A percentile compares a stretch with the other conserved stretches of the same genome.
These are phyloP conservation scores for Phaedon cochleariae DNA, from an alignment of 2,888 invertebrate species.

Conservation along the genomic window DNA sequence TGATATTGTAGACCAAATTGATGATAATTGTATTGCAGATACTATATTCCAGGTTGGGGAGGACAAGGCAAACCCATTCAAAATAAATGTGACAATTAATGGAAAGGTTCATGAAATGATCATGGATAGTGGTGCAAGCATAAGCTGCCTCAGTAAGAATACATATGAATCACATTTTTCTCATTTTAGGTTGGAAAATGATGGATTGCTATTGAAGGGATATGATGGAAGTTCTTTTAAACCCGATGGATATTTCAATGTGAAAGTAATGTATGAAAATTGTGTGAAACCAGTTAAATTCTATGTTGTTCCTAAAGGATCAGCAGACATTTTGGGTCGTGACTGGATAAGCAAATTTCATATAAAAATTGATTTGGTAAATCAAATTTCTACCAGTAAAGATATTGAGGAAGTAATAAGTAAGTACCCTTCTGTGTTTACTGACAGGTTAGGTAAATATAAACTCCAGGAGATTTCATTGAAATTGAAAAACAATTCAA, in stretches of 20 bases:
- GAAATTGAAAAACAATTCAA: no score
- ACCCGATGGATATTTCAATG: conserved; percentile 14
- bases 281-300: neutral
- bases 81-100: conserved; percentile 3
- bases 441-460: neutral
- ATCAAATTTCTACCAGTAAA: neutral
- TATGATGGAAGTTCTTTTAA: conserved; percentile 14
- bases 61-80: neutral
- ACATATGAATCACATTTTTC: conserved; percentile 18
- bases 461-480: no score
- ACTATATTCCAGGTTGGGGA: neutral
- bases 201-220: conserved; percentile 9
- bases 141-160: conserved; percentile 5
- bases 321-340: neutral
- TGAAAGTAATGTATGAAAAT: neutral
- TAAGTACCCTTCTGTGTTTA: conserved; percentile 10
- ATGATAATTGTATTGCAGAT: neutral
- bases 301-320: conserved; percentile 12
- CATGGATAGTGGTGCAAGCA: conserved; percentile 13
- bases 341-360: conserved; percentile 3
- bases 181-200: conserved; percentile 8
- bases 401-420: neutral
- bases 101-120: conserved; percentile 1
- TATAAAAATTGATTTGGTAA: conserved; percentile 1
- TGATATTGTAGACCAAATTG: neutral